Base-by-base conservation (phyloP, 2,888 invertebrate species). In the Heliconius hortense region DNA sequence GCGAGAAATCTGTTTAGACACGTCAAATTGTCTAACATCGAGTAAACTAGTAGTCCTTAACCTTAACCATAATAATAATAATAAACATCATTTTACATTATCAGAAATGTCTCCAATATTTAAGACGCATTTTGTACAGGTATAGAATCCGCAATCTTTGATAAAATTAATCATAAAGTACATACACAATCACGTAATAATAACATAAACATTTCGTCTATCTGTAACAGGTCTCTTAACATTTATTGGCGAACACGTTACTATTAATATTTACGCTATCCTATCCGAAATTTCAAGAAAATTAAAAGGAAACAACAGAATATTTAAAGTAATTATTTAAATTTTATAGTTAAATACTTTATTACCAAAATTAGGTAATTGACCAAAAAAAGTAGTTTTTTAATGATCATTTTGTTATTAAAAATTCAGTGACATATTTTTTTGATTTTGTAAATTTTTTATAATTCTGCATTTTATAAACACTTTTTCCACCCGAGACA, bases 141-240 rank as follows among this genome's bases (percentile, higher is more conserved):
- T 5, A n/a, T 67, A 15, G 67, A 48, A 48, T 26, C 43, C 10
- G 43, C 39, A n/a, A 53, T 21, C 21, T 8, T 18, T 48, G 21
- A 21, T 53, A 43, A 5, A 43, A 53, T 53, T 5, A n/a, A 18
- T 8, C 35, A 35, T 10, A 31, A 4, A 7, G 48, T 21, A 21
- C 43, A 53, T 26, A 26, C 3, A 18, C 10, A 67, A 18, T 4
- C 26, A 43, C 4, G 13, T 67, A 43, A 26, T 43, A 15, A 24
- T 18, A 39, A 24, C 13, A 66, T 53, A 43, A 24, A 66, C 15
- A 18, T 26, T 43, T 24, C 43, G 48, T 48, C 67, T 43, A 67
- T 26, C 26, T 48, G 26, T 26, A 67, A 67, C 67, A 67, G 43
- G 48, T 67, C 67, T 67, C 67, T 48, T 26, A 26, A 26, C 15